Percentiles rank a stretch among this genome's conserved stretches.
Evolutionary conservation across 1,140 invertebrate genomes (phyloP).

Genomic region (Cecropterus lyciades): DNA sequence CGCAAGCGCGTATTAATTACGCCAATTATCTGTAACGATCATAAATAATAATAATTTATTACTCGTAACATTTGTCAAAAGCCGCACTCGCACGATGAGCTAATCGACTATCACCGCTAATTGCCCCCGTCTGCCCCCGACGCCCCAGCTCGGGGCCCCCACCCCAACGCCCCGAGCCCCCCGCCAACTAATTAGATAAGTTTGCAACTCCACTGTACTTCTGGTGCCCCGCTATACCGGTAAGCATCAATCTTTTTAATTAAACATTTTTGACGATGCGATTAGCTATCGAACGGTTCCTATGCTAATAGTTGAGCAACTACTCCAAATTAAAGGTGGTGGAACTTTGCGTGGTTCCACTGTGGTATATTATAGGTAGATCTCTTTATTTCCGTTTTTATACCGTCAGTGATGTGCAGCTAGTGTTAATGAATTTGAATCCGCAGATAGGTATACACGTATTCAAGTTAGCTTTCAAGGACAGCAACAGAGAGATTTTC

Average conservation of each 20-base stretch:
- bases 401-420: too few species aligned
- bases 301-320: slow-evolving; percentile 59
- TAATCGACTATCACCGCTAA: slow-evolving; percentile 84
- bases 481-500: too few species aligned
- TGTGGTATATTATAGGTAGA: too few species aligned
- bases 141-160: slow-evolving; percentile 29
- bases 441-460: too few species aligned
- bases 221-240: slow-evolving; percentile 74
- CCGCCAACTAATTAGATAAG: slow-evolving; percentile 82
- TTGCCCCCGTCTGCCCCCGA: slow-evolving; percentile 64
- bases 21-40: slow-evolving; percentile 73
- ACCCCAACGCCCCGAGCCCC: slow-evolving; percentile 38
- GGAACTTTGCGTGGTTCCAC: too few species aligned
- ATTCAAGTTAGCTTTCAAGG: too few species aligned
- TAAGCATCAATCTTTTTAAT: slow-evolving; percentile 84
- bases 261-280: slow-evolving; percentile 83
- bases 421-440: too few species aligned
- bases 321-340: slow-evolving; percentile 5
- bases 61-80: slow-evolving; percentile 81
- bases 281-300: slow-evolving; percentile 76
- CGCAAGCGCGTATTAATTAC: slow-evolving; percentile 66
- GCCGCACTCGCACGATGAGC: slow-evolving; percentile 81
- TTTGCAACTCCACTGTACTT: slow-evolving; percentile 82
- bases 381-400: too few species aligned
- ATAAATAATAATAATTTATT: slow-evolving; percentile 81